phyloP scores from a whole-genome alignment of 2,113 vertebrate genomes.

The Symphodus melops region DNA sequence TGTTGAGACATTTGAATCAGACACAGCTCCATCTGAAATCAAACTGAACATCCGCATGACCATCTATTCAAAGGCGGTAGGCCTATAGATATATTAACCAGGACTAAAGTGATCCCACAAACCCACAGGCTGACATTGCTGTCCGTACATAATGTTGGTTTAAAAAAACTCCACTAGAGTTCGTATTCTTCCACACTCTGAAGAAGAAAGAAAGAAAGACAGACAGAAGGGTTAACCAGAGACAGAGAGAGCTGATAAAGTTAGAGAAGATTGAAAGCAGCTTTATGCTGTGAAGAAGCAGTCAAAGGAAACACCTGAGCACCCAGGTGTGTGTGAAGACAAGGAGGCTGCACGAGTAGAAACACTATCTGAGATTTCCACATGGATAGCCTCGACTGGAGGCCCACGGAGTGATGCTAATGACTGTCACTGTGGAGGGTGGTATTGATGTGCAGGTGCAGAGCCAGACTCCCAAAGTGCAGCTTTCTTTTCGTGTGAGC shows the following conservation, averaged over 20 bases:
- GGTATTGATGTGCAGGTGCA: conserved; percentile 60
- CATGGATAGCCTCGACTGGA: conserved; percentile 52
- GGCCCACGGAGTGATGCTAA: conserved; percentile 61
- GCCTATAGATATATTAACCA: too few relatives aligned
- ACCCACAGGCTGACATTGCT: neutral
- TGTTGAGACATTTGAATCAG: too few relatives aligned
- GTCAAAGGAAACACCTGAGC: conserved; percentile 22
- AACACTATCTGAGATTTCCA: conserved; percentile 55
- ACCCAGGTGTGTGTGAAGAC: conserved; percentile 49
- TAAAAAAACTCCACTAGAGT: neutral
- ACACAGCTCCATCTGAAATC: too few relatives aligned
- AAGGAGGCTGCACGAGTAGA: conserved; percentile 33
- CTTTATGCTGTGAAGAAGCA: conserved; percentile 32
- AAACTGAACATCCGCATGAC: neutral
- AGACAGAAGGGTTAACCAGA: conserved; percentile 21
- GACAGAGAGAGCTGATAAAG: conserved; percentile 2
- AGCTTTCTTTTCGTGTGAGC: conserved; percentile 25
- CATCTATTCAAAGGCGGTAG: too few relatives aligned
- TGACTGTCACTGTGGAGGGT: conserved; percentile 50
- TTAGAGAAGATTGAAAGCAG: conserved; percentile 43
- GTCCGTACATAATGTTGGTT: too few relatives aligned
- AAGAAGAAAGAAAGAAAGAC: conserved; percentile 8
- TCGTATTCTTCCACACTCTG: neutral
- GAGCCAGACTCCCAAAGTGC: conserved; percentile 27
- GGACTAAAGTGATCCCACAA: neutral